phyloP scores from a whole-genome alignment of 2,113 vertebrate species.

The Nettapus auritus region DNA sequence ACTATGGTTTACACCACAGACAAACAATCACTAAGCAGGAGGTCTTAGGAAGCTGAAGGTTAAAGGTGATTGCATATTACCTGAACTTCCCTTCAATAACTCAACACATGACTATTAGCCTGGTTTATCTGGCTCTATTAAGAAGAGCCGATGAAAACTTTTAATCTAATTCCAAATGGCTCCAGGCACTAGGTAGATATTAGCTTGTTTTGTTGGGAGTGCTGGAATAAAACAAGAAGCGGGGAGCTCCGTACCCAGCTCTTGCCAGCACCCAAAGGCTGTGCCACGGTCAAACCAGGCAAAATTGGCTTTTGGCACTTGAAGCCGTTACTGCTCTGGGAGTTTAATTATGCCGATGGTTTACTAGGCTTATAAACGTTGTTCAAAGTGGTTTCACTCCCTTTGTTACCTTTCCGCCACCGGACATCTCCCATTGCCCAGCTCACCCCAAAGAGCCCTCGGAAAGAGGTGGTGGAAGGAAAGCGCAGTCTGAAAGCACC shows the following conservation, averaged over 20 bases:
- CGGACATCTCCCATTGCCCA: rapidly evolving
- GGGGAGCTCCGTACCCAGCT: background rate
- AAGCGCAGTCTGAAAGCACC: background rate
- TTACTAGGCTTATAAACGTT: background rate
- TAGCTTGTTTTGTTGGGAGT: background rate
- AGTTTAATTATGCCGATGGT: rapidly evolving
- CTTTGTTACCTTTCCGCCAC: background rate
- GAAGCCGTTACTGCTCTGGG: background rate
- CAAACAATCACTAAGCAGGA: constrained; percentile 67
- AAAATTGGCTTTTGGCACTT: background rate
- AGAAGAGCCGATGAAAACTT: constrained; percentile 66
- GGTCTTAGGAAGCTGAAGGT: constrained; percentile 66
- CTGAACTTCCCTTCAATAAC: constrained; percentile 70
- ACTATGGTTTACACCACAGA: constrained; percentile 56
- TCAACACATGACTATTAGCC: constrained; percentile 74
- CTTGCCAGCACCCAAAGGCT: background rate
- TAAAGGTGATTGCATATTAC: constrained; percentile 65
- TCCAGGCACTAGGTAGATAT: background rate
- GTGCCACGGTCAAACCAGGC: background rate
- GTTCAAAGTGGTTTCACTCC: background rate
- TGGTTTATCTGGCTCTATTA: constrained; percentile 68
- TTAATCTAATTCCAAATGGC: constrained; percentile 63
- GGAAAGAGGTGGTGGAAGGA: background rate
- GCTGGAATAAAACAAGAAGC: rapidly evolving
- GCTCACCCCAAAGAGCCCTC: background rate